Evolutionary conservation across 2,797 vertebrate species (phyloP).

Genomic region (Hemibagrus guttatus): DNA sequence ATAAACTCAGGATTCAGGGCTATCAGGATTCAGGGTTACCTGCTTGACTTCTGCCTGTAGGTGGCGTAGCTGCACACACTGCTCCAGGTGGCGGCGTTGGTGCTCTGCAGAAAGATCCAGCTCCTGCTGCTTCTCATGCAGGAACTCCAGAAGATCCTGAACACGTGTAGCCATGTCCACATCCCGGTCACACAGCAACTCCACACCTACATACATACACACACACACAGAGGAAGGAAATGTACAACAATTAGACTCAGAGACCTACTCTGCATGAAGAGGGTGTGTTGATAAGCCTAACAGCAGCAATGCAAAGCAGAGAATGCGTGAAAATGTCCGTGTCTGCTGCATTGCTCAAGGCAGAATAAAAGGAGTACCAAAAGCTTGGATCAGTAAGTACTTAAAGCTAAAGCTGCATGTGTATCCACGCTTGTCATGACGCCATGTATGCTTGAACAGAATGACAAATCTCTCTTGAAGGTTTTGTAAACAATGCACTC

Average conservation of each 20-base stretch:
- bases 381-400: background rate
- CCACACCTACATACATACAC: conserved; percentile 80
- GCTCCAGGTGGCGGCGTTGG: conserved; percentile 94
- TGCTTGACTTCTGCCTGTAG: conserved; percentile 98
- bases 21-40: conserved; percentile 67
- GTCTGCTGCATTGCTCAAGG: background rate
- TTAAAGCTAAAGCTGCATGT: background rate
- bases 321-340: background rate
- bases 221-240: background rate
- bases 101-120: conserved; percentile 92
- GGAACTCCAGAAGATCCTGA: conserved; percentile 96
- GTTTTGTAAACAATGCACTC: background rate
- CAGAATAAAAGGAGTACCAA: background rate
- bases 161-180: conserved; percentile 98
- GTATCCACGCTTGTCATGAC: background rate
- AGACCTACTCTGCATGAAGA: background rate
- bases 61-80: conserved; percentile 92
- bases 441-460: background rate
- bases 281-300: background rate
- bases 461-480: background rate
- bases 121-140: conserved; percentile 99
- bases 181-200: conserved; percentile 94
- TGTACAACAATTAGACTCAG: background rate
- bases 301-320: no score
- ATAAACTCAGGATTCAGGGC: background rate